Base-by-base conservation (phyloP, 2,888 invertebrate genomes). In the Silvanus unidentatus region DNA sequence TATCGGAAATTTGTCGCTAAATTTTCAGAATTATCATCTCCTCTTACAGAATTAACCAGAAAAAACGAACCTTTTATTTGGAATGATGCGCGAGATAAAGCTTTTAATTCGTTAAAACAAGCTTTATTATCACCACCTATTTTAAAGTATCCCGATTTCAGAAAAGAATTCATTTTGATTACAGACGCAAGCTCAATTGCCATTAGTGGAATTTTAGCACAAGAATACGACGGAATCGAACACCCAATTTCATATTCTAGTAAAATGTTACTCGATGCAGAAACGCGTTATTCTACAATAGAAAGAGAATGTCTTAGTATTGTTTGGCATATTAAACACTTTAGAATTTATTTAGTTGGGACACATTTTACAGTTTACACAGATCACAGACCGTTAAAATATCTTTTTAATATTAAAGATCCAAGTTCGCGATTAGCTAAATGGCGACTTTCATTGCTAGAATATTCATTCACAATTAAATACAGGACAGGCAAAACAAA, bases 251-350 rank as follows among this genome's bases (percentile, higher is more conserved):
- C 37, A 6, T 37, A 37, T 37, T 9, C 37, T 15, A 37, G 37
- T 16, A 4, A 15, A 9, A 11, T 12, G 2, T 39, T 58, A 13
- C 54, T 47, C 27, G 32, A 42, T 32, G 38, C 47, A 0, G 56
- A 59, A 45, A 5, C 10, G n/a, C 54, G 49, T 22, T 57, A 59
- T 38, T 39, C 45, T 8, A 55, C 57, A 8, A 55, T 45, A n/a
- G 54, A 62, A 43, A 45, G 51, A 11, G 63, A 62, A 52, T 41
- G 54, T 1, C 34, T 60, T 15, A 57, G 55, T 1, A 42, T 59
- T 1, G 42, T 58, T 6, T 58, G 49, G 49, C 52, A 50, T 1
- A 37, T 52, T 3, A 52, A 57, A 36, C 47, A 54, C 37, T 61
- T 53, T 40, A 16, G 55, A 28, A 50, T 50, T 9, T 60, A 62